Evolutionary conservation across 2,797 vertebrate species (phyloP), one percentile per base, ranked within the genome.

Genomic region (Clamator glandarius): DNA sequence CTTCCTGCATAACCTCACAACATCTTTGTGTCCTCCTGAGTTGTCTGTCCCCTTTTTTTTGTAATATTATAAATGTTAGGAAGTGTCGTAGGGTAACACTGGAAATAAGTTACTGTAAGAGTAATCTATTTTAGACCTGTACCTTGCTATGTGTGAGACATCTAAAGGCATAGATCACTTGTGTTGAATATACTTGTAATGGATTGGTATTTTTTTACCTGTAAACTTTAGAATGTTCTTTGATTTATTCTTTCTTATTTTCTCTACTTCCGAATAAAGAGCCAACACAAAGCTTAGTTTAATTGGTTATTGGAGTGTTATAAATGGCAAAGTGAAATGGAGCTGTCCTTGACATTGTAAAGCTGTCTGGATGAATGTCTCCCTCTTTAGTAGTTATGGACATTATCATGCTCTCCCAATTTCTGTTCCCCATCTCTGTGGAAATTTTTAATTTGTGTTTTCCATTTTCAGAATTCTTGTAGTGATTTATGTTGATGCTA

Each of bases 361-460:
- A 4, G 23, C 24, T 4, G 1, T 41, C 31, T 61, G 46, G 18
- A 25, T 81, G 23, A 84, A n/a, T 52, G 89, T 2, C 2, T 67
- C 19, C 42, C 35, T 69, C 20, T 68, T 58, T 7, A 63, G 42
- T 33, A 51, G n/a, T 69, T 66, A 11, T 0, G 2, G 39, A 21
- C 3, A 0, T 83, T 39, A 28, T 39, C 15, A 6, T 1, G 0
- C 9, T 75, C 5, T 69, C 7, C 58, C 91, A 19, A 3, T 64
- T 44, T 42, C 41, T 48, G 5, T 78, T 90, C n/a, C 58, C 28
- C 16, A 0, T 57, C 35, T 64, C 64, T 55, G 31, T 36, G 10
- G 31, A 36, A 64, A 80, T 84, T 55, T 76, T 79, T 83, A n/a
- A 64, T 39, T 85, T 84, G 12, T 15, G 13, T 11, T 78, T 78